A percentile compares a stretch with the other conserved stretches of the same genome.
Conservation (phyloP, 2,888 invertebrate genomes). For the Smittia sp. region DNA sequence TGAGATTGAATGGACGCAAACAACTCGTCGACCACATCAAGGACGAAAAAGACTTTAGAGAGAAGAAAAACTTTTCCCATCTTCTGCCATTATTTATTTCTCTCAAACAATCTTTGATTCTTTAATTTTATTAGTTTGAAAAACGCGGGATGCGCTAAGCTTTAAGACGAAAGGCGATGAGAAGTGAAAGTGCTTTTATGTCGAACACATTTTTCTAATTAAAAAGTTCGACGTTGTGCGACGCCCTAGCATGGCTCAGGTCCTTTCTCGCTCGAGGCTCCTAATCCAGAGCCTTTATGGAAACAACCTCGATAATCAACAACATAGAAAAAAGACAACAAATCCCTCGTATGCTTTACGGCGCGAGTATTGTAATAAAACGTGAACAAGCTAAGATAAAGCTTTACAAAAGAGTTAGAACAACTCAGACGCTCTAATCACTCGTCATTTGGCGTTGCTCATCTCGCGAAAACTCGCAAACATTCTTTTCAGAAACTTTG, state of each 20-base stretch:
- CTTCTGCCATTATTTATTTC: not conserved
- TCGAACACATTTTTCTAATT: not conserved
- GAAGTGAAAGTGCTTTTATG: not conserved
- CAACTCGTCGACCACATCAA: not conserved
- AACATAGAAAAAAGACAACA: not conserved
- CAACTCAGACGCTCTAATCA: not conserved
- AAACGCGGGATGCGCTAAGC: not conserved
- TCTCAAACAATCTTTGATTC: not conserved
- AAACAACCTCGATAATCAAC: not conserved
- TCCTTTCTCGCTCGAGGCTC: not conserved
- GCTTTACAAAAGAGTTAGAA: not conserved
- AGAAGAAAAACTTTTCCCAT: not conserved
- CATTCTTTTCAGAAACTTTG: not conserved
- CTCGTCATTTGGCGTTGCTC: not conserved
- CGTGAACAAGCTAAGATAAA: not conserved
- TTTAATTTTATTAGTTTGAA: not conserved
- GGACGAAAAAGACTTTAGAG: not conserved
- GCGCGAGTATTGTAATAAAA: not conserved
- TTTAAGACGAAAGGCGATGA: not conserved
- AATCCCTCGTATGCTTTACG: conserved; percentile 1
- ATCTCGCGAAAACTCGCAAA: not conserved
- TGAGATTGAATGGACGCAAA: conserved; percentile 4
- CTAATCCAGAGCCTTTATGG: not conserved
- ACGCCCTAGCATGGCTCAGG: not conserved
- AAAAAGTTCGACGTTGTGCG: not conserved